phyloP scores from a whole-genome alignment of 2,888 invertebrate genomes.

The Brenthis hecate region DNA sequence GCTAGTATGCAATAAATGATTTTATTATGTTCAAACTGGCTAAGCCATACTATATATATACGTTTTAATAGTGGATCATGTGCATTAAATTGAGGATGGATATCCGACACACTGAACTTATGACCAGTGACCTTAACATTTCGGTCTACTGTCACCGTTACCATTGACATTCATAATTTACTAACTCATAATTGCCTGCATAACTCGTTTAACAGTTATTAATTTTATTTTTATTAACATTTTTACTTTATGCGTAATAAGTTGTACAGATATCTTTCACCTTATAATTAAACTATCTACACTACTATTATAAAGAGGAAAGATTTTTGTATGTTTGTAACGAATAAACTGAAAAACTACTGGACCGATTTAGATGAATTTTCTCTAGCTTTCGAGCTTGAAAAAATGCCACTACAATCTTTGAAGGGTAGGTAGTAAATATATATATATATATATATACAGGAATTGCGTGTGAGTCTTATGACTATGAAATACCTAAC shows the following conservation, averaged over 20 bases:
- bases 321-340: too few relatives aligned
- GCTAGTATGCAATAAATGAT: not conserved
- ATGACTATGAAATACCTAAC: too few relatives aligned
- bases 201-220: conserved; percentile 33
- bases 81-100: conserved; percentile 43
- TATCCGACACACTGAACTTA: conserved; percentile 53
- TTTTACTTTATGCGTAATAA: not conserved
- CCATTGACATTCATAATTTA: conserved; percentile 52
- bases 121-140: conserved; percentile 53
- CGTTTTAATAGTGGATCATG: conserved; percentile 8
- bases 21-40: not conserved
- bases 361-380: too few relatives aligned
- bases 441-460: too few relatives aligned
- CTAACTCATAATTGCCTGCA: conserved; percentile 41
- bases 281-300: too few relatives aligned
- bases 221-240: conserved; percentile 18
- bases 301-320: too few relatives aligned
- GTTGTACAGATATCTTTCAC: too few relatives aligned
- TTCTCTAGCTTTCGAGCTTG: too few relatives aligned
- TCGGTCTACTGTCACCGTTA: conserved; percentile 51
- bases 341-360: too few relatives aligned
- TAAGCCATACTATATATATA: not conserved
- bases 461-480: too few relatives aligned
- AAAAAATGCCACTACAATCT: too few relatives aligned
- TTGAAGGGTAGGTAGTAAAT: too few relatives aligned